A percentile compares a stretch with the other conserved stretches of the same genome.
phyloP scores from a whole-genome alignment of 2,113 vertebrate species.

The Rhegmatorhina hoffmannsi region DNA sequence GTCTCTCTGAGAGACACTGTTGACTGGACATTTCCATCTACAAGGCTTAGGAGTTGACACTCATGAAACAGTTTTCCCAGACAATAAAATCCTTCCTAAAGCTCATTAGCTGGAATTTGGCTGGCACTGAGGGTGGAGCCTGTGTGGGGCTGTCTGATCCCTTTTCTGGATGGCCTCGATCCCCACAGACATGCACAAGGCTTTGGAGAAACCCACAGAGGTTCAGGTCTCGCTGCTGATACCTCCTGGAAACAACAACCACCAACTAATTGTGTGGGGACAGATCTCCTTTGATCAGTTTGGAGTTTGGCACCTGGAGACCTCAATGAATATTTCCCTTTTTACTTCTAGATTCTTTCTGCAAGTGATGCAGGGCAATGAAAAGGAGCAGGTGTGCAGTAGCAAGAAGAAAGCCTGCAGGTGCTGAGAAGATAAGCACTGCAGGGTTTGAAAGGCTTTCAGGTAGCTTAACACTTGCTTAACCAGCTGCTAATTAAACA shows the following conservation, averaged over 20 bases:
- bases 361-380: not conserved
- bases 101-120: not conserved
- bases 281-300: not conserved
- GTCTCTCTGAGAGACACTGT: not conserved
- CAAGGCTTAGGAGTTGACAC: not conserved
- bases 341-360: not conserved
- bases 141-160: not conserved
- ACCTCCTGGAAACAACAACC: not conserved
- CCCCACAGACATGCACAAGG: not conserved
- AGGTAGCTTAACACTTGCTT: not conserved
- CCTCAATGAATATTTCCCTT: not conserved
- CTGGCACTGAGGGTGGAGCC: not conserved
- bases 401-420: conserved; percentile 12
- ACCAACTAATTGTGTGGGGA: not conserved
- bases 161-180: not conserved
- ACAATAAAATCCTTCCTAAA: not conserved
- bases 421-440: not conserved
- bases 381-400: not conserved
- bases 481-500: conserved; percentile 21
- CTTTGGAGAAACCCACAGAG: not conserved
- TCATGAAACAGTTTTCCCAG: not conserved
- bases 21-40: not conserved
- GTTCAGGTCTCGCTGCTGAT: not conserved
- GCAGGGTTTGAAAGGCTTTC: not conserved
- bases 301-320: not conserved